Evolutionary conservation across 2,888 invertebrate genomes (phyloP).

Genomic region (Ochropacha duplaris): DNA sequence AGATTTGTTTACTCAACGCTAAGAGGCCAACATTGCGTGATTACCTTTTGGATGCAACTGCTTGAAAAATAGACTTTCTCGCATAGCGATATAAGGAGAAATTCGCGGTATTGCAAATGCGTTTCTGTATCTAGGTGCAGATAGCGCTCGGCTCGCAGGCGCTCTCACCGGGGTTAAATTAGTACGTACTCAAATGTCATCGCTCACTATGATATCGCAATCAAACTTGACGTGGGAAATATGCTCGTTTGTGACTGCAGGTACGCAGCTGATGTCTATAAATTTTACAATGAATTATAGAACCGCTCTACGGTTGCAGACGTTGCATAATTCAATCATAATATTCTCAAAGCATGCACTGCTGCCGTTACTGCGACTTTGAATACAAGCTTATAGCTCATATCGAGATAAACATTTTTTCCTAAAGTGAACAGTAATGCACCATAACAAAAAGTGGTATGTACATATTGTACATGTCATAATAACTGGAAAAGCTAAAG

Average conservation of each 20-base stretch:
- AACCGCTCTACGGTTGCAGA: conserved; percentile 44
- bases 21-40: conserved; percentile 69
- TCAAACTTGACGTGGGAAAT: conserved; percentile 81
- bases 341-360: conserved; percentile 36
- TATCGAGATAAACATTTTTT: conserved; percentile 14
- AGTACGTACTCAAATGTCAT: conserved; percentile 75
- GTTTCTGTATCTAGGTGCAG: conserved; percentile 54
- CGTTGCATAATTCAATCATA: conserved; percentile 74
- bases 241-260: conserved; percentile 74
- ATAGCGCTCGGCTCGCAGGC: conserved; percentile 55
- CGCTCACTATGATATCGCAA: conserved; percentile 78
- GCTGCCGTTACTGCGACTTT: conserved; percentile 21
- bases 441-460: conserved; percentile 42
- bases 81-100: conserved; percentile 51
- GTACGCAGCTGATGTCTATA: conserved; percentile 64
- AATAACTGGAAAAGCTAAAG: conserved; percentile 61
- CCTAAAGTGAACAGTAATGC: conserved; percentile 23
- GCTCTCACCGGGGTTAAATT: conserved; percentile 65
- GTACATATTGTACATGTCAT: conserved; percentile 48
- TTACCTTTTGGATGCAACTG: conserved; percentile 46
- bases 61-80: conserved; percentile 64
- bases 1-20: conserved; percentile 76
- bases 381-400: conserved; percentile 22
- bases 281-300: conserved; percentile 75
- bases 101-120: conserved; percentile 39